Evolutionary conservation across 2,797 vertebrate genomes (phyloP).

Genomic region (Peromyscus attwateri): DNA sequence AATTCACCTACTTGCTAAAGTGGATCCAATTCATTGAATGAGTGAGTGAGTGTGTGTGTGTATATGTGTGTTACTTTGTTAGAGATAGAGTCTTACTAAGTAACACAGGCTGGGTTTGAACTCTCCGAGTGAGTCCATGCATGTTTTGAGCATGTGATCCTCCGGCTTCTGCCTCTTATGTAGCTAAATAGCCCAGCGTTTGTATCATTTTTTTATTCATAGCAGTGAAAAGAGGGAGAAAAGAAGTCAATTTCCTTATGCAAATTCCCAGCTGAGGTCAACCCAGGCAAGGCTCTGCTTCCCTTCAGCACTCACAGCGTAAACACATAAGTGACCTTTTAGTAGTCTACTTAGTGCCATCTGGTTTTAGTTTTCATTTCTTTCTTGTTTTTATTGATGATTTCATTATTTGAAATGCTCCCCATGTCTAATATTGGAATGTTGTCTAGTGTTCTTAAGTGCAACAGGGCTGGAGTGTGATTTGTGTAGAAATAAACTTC

Average conservation of each 20-base stretch:
- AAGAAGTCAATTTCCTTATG: neutral
- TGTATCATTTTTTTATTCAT: neutral
- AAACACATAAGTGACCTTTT: neutral
- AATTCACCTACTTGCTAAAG: conserved; percentile 1
- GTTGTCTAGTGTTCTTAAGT: neutral
- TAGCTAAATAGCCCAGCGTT: neutral
- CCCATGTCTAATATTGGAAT: neutral
- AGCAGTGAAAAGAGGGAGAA: neutral
- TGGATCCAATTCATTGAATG: neutral
- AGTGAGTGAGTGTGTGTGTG: neutral
- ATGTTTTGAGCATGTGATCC: neutral
- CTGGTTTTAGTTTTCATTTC: neutral
- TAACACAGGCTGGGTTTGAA: neutral
- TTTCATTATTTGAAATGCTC: conserved; percentile 10
- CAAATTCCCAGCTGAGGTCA: neutral
- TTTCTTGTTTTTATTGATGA: neutral
- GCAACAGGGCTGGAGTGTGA: neutral
- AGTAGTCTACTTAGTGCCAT: neutral
- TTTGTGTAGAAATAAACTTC: conserved; percentile 2
- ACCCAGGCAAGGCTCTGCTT: neutral
- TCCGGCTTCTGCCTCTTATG: neutral
- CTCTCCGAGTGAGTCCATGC: neutral
- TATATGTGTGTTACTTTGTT: neutral
- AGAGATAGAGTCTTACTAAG: neutral
- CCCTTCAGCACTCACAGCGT: neutral